These are phyloP conservation scores for Sigmodon hispidus DNA, from an alignment of 2,113 vertebrate genomes.

Conservation along the genomic window DNA sequence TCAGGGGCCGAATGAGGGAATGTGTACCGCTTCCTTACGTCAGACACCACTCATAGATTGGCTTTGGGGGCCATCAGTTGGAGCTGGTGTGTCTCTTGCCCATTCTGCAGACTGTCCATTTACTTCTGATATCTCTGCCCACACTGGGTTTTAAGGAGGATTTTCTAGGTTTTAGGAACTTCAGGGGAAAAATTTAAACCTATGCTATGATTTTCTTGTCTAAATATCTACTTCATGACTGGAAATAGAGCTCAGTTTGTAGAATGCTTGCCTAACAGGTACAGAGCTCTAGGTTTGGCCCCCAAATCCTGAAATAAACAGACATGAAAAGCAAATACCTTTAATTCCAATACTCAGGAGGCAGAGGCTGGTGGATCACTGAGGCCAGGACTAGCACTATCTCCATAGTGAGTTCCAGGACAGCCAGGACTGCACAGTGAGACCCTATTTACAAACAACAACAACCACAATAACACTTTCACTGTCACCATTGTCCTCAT, in stretches of 20 bases:
- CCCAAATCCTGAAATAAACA: neutral
- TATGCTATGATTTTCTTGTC: neutral
- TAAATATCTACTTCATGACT: neutral
- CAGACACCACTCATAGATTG: neutral
- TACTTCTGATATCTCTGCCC: neutral
- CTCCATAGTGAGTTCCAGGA: neutral
- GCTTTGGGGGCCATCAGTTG: slow-evolving; percentile 3
- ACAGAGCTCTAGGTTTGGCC: neutral
- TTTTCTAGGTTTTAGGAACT: slow-evolving; percentile 28
- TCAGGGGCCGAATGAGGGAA: slow-evolving; percentile 3
- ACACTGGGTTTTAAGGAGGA: neutral
- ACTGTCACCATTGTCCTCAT: neutral
- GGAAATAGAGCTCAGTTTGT: neutral
- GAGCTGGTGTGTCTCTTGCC: neutral
- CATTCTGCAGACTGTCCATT: neutral
- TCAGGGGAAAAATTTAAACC: neutral
- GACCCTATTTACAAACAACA: neutral
- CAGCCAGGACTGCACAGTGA: neutral
- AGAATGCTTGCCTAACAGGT: neutral
- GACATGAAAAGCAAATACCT: neutral
- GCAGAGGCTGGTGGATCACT: neutral
- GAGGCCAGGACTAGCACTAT: neutral
- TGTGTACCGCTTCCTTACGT: neutral
- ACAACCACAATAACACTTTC: neutral
- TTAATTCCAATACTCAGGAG: neutral